Conservation (phyloP, 2,888 invertebrate species). For the Athalia rosae region DNA sequence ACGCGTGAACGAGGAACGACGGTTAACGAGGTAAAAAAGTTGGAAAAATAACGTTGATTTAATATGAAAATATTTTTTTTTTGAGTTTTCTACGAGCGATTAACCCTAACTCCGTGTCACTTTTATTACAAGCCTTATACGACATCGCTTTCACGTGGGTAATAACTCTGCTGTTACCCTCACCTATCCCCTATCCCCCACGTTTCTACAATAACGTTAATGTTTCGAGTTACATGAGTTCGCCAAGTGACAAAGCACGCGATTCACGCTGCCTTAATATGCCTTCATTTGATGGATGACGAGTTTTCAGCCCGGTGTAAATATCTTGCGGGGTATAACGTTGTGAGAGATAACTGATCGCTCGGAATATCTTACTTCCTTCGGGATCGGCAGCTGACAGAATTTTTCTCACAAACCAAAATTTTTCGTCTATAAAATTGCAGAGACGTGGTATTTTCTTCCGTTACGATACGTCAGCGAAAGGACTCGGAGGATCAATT, state of each 20-base stretch:
- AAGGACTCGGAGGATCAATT: no score
- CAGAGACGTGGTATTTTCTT: no score
- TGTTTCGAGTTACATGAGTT: conserved; percentile 20
- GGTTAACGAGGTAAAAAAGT: neutral
- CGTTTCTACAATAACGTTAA: conserved; percentile 27
- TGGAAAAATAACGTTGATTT: neutral
- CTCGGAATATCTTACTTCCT: neutral
- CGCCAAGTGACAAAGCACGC: conserved; percentile 17
- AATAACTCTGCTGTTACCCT: conserved; percentile 21
- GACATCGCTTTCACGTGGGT: conserved; percentile 13
- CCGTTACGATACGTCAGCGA: no score
- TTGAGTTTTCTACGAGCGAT: conserved; percentile 24
- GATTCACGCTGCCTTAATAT: conserved; percentile 29
- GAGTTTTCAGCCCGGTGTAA: no score
- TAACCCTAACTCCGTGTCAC: conserved; percentile 23
- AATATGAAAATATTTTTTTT: conserved; percentile 3
- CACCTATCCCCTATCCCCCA: neutral
- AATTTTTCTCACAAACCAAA: neutral
- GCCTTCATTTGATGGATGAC: conserved; percentile 24
- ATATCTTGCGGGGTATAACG: neutral
- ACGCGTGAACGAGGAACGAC: no score
- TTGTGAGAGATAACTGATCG: conserved; percentile 14
- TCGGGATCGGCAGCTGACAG: neutral
- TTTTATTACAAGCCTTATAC: conserved; percentile 19
- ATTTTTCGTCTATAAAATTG: neutral